phyloP scores from a whole-genome alignment of 2,797 vertebrate genomes.

The Pelobates cultripes region DNA sequence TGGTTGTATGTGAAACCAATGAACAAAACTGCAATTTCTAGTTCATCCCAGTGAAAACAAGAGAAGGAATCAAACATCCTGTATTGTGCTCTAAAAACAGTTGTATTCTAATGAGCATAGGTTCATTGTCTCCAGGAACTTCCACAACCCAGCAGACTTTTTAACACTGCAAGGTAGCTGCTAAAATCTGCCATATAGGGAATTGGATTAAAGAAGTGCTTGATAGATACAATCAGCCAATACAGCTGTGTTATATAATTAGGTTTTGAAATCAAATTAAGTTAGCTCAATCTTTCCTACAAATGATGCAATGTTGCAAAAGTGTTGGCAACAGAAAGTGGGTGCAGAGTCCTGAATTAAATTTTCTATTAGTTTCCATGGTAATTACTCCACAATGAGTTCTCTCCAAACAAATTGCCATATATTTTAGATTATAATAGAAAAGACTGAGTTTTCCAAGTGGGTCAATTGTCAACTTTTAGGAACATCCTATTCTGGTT shows the following conservation, averaged over 20 bases:
- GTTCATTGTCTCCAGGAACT: not conserved
- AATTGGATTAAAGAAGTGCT: not conserved
- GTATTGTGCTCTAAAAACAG: not conserved
- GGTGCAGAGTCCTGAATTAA: no score
- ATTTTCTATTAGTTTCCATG: no score
- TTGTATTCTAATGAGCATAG: slow-evolving; percentile 1
- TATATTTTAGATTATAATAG: no score
- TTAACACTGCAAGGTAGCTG: not conserved
- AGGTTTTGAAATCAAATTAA: not conserved
- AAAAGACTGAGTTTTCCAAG: no score
- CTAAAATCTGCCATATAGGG: not conserved
- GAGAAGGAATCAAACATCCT: not conserved
- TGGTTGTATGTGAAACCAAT: not conserved
- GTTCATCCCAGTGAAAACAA: slow-evolving; percentile 3
- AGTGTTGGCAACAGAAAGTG: no score
- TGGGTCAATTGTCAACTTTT: no score
- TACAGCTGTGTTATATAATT: not conserved
- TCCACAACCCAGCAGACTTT: not conserved
- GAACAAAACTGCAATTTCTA: slow-evolving; percentile 4
- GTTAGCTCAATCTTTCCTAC: not conserved
- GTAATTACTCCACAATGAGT: no score
- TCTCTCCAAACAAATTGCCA: no score
- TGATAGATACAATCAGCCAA: not conserved
- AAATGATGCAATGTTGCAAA: no score
- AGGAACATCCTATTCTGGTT: no score